Base-by-base conservation (phyloP, 2,888 invertebrate genomes). In the Ophion ellenae region DNA sequence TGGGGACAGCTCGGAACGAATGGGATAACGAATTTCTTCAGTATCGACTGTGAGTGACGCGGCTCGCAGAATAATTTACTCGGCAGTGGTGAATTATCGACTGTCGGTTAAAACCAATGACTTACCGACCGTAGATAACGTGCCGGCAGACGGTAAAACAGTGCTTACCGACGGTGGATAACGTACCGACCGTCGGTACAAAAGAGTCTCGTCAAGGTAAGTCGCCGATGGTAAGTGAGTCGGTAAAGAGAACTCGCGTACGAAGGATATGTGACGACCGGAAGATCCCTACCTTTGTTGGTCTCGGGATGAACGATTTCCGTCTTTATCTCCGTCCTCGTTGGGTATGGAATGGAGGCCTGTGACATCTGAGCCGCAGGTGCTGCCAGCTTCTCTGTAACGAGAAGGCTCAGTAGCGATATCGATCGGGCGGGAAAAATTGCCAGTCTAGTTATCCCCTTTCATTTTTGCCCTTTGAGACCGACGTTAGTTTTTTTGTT, bases 321-420 rank as follows among this genome's bases (percentile, higher is more conserved):
- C 83, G 93, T 93, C 86, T 94, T 94, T 79, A 93, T 93, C 84
- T 93, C 94, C 83, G 92, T 91, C 88, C 93, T 93, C 75, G 93
- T 89, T 24, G 92, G 90, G 47, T 93, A 93, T 59, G 92, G 88
- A 87, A 92, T 92, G 71, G 91, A 88, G 96, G 94, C 93, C n/a
- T 92, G 90, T 66, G 92, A 89, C 40, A 91, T 88, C 88, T 94
- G 93, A 59, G 94, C 91, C 64, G 94, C 92, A 17, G 95, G 94
- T 66, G 94, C 93, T 85, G 95, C 94, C 88, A 95, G 91, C 92
- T 95, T 95, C 92, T 95, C 95, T 95, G 90, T 10, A 90, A 91
- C 81, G 70, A 86, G 75, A 84, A 84, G 81, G 57, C 73, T 86
- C 73, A 70, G 66, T 73, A 79, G 24, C 10, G 32, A 78, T 53